Conservation (phyloP, 2,797 vertebrate genomes). For the Pempheris klunzingeri region DNA sequence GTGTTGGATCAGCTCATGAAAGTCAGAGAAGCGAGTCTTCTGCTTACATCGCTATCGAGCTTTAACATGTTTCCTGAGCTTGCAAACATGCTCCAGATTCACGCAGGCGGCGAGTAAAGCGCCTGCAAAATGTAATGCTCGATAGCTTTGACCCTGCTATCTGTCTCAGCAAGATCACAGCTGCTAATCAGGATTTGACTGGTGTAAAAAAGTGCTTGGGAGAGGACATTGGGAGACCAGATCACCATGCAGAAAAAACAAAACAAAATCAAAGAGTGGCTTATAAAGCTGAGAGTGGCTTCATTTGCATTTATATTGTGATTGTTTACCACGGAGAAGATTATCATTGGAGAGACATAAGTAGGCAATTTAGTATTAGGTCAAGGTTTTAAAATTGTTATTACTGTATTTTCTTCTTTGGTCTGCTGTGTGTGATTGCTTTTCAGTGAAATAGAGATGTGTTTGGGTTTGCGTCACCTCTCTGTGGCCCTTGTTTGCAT, state of each 20-base stretch:
- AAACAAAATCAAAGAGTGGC: slow-evolving; percentile 15
- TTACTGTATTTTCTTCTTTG: slow-evolving; percentile 5
- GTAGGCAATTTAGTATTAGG: slow-evolving; percentile 20
- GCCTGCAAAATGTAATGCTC: slow-evolving; percentile 33
- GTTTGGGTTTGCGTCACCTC: slow-evolving; percentile 20
- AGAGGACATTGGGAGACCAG: slow-evolving; percentile 9
- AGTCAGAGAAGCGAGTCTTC: slow-evolving; percentile 61
- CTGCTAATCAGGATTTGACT: slow-evolving; percentile 16
- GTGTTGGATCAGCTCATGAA: slow-evolving; percentile 63
- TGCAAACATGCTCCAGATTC: slow-evolving; percentile 55
- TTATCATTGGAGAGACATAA: slow-evolving; percentile 29
- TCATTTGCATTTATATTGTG: slow-evolving; percentile 54
- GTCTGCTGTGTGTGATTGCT: slow-evolving; percentile 26
- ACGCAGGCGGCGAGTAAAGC: slow-evolving; percentile 10
- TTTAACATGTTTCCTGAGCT: slow-evolving; percentile 59
- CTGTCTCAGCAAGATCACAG: slow-evolving; percentile 51
- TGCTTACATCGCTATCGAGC: slow-evolving; percentile 49
- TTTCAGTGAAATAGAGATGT: slow-evolving; percentile 15
- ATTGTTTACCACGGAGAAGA: slow-evolving; percentile 26
- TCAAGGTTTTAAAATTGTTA: slow-evolving; percentile 26
- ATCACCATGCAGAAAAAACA: slow-evolving; percentile 18
- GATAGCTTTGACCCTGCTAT: slow-evolving; percentile 17
- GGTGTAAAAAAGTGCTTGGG: slow-evolving; percentile 15
- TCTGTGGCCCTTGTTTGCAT: slow-evolving; percentile 35
- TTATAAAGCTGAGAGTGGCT: slow-evolving; percentile 4